Evolutionary conservation across 2,888 invertebrate species (phyloP).

Genomic region (Zootermopsis nevadensis): DNA sequence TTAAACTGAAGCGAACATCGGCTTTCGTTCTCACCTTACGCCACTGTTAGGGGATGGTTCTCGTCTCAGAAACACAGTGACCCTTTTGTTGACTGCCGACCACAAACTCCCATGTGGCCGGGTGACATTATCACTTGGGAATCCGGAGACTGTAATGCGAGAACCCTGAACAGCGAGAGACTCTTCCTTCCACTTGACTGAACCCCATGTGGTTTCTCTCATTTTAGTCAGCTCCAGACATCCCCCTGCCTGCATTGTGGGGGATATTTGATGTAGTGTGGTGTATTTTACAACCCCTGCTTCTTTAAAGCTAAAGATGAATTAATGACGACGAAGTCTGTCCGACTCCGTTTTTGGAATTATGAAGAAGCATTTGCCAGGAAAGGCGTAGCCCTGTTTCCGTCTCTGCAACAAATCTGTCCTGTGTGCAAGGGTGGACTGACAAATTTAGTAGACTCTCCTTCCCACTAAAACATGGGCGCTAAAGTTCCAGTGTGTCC

Average conservation of each 20-base stretch:
- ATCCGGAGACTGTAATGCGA: neutral
- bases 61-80: neutral
- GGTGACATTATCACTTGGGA: conserved; percentile 12
- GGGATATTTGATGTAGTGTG: conserved; percentile 16
- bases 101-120: conserved; percentile 4
- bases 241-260: neutral
- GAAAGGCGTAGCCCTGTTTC: neutral
- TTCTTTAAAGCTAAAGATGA: neutral
- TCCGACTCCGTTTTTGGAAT: neutral
- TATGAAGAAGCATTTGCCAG: conserved; percentile 20
- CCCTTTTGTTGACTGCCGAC: conserved; percentile 3
- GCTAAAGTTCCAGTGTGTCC: no score
- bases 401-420: neutral
- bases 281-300: conserved; percentile 16
- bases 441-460: neutral
- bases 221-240: no score
- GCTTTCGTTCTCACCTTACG: neutral
- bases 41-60: neutral
- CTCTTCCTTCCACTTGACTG: neutral
- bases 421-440: neutral
- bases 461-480: no score
- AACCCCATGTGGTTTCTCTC: conserved; percentile 24
- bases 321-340: neutral
- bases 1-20: no score
- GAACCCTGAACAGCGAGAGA: neutral